Evolutionary conservation across 2,888 invertebrate species (phyloP).

Genomic region (Melikaiella ostensackeni): DNA sequence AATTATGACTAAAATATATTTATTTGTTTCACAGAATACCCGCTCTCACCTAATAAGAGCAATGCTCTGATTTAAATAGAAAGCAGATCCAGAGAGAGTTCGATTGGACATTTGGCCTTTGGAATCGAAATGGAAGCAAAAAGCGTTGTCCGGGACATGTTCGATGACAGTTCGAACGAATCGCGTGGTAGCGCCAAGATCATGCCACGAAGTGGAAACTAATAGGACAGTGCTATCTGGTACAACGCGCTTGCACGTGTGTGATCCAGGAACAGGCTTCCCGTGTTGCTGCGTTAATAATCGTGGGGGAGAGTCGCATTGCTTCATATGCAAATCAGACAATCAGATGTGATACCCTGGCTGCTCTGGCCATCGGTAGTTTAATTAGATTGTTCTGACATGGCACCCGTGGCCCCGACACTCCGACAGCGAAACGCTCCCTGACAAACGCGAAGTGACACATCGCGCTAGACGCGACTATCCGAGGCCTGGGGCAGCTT

Average conservation of each 20-base stretch:
- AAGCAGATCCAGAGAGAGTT: background rate
- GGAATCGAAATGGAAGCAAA: background rate
- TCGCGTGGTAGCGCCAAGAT: background rate
- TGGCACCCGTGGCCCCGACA: conserved; percentile 32
- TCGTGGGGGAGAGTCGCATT: conserved; percentile 62
- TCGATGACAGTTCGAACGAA: background rate
- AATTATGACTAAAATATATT: too few relatives aligned
- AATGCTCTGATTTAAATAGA: conserved; percentile 1
- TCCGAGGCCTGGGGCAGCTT: conserved; percentile 12
- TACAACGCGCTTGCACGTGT: conserved; percentile 12
- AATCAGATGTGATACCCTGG: conserved; percentile 65
- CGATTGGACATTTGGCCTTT: conserved; percentile 1
- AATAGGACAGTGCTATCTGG: conserved; percentile 27
- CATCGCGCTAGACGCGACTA: conserved; percentile 18
- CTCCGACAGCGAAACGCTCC: background rate
- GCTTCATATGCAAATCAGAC: conserved; percentile 71
- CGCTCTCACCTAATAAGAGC: background rate
- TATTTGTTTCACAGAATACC: too few relatives aligned
- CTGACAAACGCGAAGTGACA: conserved; percentile 32
- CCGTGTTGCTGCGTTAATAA: conserved; percentile 62
- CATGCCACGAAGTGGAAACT: conserved; percentile 22
- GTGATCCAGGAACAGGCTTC: conserved; percentile 21
- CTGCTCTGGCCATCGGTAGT: conserved; percentile 60
- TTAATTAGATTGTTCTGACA: conserved; percentile 67
- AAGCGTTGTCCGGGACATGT: background rate